Percentiles rank a stretch among this genome's conserved stretches.
phyloP scores from a whole-genome alignment of 2,113 vertebrate species.

The Pagrus major region DNA sequence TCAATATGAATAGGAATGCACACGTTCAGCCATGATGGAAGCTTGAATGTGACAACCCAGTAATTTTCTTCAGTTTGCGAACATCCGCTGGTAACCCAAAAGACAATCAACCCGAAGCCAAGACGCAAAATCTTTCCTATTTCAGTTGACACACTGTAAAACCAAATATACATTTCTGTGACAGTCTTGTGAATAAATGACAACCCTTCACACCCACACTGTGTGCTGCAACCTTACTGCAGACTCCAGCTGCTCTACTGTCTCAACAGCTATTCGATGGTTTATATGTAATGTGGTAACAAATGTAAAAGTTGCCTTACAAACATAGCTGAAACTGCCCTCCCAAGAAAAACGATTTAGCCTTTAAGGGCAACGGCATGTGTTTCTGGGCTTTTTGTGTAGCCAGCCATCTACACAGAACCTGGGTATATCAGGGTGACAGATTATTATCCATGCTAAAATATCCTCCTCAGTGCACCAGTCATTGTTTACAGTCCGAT shows the following conservation, averaged over 20 bases:
- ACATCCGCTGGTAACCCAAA: conserved; percentile 34
- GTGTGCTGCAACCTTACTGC: neutral
- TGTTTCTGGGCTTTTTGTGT: no score
- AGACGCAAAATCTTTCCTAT: conserved; percentile 27
- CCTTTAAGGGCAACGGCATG: no score
- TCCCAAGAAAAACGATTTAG: no score
- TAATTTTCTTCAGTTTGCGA: conserved; percentile 49
- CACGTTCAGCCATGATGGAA: conserved; percentile 55
- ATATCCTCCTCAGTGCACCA: no score
- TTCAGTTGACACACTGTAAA: conserved; percentile 5
- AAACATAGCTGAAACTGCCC: no score
- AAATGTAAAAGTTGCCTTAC: no score
- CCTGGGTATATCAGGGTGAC: no score
- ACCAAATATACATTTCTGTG: conserved; percentile 23
- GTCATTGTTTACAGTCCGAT: no score
- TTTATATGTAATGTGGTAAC: no score
- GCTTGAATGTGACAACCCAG: conserved; percentile 45
- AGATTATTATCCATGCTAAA: no score
- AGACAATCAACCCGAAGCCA: conserved; percentile 27
- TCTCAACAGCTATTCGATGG: no score
- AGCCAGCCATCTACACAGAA: no score
- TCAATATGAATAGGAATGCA: conserved; percentile 65
- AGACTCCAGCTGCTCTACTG: neutral
- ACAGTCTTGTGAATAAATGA: conserved; percentile 24
- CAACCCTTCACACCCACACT: neutral